Percentiles rank a stretch among this genome's conserved stretches.
Evolutionary conservation across 2,888 invertebrate species (phyloP).

Genomic region (Oligia fasciuncula): DNA sequence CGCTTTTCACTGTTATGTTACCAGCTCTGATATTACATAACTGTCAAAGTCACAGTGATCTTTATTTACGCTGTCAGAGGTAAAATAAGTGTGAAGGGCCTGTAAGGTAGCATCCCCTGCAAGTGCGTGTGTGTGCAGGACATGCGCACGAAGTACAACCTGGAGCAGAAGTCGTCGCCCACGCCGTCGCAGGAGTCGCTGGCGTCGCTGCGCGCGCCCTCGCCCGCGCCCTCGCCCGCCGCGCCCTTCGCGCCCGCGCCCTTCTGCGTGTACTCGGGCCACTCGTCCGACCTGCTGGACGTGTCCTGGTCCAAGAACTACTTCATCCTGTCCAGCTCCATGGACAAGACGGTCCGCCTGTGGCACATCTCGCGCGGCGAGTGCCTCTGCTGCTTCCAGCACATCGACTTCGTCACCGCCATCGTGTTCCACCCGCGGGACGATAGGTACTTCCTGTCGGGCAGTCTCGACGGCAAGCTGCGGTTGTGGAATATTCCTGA

Average conservation of each 20-base stretch:
- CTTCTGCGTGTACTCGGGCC: slow-evolving; percentile 97
- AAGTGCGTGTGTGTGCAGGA: slow-evolving; percentile 89
- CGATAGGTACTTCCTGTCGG: slow-evolving; percentile 97
- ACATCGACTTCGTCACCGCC: slow-evolving; percentile 99
- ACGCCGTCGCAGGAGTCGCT: slow-evolving; percentile 98
- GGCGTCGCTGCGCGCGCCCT: slow-evolving; percentile 90
- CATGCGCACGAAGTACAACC: slow-evolving; percentile 98
- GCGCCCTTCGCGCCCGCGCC: slow-evolving; percentile 96
- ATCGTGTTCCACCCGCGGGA: slow-evolving; percentile 99
- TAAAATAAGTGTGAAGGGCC: neutral
- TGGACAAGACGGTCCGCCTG: slow-evolving; percentile 98
- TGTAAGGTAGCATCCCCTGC: too few relatives aligned
- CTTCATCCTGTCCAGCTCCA: slow-evolving; percentile 98
- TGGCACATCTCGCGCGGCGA: slow-evolving; percentile 99
- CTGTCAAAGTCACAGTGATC: neutral
- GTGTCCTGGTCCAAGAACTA: slow-evolving; percentile 99
- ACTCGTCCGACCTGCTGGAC: slow-evolving; percentile 98
- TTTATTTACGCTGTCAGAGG: too few relatives aligned
- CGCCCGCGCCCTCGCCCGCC: slow-evolving; percentile 83
- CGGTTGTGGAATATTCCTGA: slow-evolving; percentile 99
- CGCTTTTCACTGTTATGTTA: neutral
- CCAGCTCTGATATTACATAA: neutral
- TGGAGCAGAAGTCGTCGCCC: slow-evolving; percentile 96
- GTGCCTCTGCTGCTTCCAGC: slow-evolving; percentile 99
- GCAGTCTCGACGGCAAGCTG: slow-evolving; percentile 99